Evolutionary conservation across 2,113 vertebrate genomes (phyloP), one percentile per base, ranked within the genome.

Genomic region (Ammodytes dubius): DNA sequence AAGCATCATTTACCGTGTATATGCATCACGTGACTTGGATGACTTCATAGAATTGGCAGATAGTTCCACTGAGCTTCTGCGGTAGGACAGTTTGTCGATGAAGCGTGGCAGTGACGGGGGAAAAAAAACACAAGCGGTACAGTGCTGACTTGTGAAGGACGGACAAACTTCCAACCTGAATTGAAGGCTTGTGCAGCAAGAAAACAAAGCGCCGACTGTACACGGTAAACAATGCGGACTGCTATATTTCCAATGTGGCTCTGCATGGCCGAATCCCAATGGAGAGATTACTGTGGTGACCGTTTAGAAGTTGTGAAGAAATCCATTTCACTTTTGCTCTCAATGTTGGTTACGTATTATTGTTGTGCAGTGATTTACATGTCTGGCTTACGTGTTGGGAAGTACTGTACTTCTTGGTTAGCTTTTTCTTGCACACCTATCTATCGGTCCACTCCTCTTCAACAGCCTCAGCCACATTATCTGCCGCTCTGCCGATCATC

Each of bases 191-290:
- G 74, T 81, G 4, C 7, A 0, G 69, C 73, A 79, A 58, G 66
- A 70, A 70, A 75, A 89, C 87, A 88, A 90, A 50, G 82, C 19
- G 1, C 1, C 39, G 56, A 68, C 59, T 87, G 86, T 91, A n/a
- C 70, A 42, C n/a, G 12, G 50, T 76, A 59, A 83, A 88, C 70
- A 86, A 66, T 54, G 45, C 56, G 45, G 17, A 66, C 17, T 42
- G 56, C 37, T 69, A 50, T 27, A 68, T 74, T 75, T 80, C 67
- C 69, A 49, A 70, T 60, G 35, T n/a, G 60, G 37, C 65, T 72
- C 57, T 15, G 67, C 61, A 19, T 70, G 74, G 53, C 40, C 77
- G 64, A 59, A 43, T 69, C 58, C 40, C 37, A 79, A 75, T 50
- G 43, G 53, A 74, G 68, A 68, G 6, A 68, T 60, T 14, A 59